Percentiles rank a stretch among this genome's conserved stretches.
Evolutionary conservation across 2,113 vertebrate species (phyloP).

Genomic region (Elachura formosa): DNA sequence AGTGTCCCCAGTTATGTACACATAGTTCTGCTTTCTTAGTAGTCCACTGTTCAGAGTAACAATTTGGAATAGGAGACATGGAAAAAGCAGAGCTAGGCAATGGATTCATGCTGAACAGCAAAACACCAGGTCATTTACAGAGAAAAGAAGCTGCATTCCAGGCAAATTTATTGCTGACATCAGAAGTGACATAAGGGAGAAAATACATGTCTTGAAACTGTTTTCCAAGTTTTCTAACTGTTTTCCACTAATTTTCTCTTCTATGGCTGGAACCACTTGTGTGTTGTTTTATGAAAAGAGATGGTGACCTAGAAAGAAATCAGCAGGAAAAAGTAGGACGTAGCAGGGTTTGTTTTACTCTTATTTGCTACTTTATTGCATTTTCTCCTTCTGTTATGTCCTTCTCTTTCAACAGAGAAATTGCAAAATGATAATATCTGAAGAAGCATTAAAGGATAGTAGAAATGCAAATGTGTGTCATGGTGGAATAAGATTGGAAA

Average conservation of each 20-base stretch:
- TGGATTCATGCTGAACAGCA: neutral
- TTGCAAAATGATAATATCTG: neutral
- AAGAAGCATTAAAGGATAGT: neutral
- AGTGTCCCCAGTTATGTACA: neutral
- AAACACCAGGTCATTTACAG: neutral
- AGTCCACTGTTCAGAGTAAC: neutral
- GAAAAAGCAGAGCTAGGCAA: neutral
- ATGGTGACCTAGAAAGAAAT: neutral
- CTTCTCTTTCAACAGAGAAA: neutral
- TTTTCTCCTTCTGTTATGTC: neutral
- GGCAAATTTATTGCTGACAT: neutral
- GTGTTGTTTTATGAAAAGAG: neutral
- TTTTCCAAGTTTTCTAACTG: no score
- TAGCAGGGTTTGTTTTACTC: neutral
- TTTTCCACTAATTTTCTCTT: neutral
- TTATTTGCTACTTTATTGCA: neutral
- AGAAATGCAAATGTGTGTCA: neutral
- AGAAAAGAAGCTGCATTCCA: neutral
- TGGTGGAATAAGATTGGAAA: neutral
- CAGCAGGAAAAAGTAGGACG: neutral
- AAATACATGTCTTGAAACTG: neutral
- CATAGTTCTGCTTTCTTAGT: neutral
- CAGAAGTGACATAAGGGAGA: neutral
- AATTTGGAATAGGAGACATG: accelerated
- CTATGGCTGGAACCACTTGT: neutral